These are phyloP conservation scores for Temnothorax nylanderi DNA, from an alignment of 1,140 invertebrate genomes.

Conservation along the genomic window DNA sequence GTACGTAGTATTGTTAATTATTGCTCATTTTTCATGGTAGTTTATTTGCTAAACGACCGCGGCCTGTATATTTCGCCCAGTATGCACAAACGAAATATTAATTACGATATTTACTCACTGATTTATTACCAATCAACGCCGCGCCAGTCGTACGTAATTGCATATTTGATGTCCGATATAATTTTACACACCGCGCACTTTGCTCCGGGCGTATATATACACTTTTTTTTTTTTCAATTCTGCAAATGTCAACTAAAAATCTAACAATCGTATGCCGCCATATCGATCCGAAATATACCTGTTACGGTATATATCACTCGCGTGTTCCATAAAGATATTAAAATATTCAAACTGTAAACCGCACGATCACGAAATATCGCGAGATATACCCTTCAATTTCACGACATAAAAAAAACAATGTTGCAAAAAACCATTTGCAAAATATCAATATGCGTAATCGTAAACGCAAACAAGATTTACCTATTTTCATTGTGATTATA, in stretches of 20 bases:
- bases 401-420: neutral
- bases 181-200: conserved; percentile 31
- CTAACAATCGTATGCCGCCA: neutral
- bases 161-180: conserved; percentile 56
- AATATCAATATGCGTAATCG: neutral
- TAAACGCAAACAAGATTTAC: conserved; percentile 4
- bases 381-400: neutral
- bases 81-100: conserved; percentile 53
- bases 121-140: conserved; percentile 51
- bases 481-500: conserved; percentile 8
- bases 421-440: neutral
- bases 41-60: conserved; percentile 62
- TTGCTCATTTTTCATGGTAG: conserved; percentile 30
- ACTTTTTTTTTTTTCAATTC: neutral
- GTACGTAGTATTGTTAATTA: conserved; percentile 60
- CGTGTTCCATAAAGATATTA: conserved; percentile 4
- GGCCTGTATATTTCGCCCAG: conserved; percentile 36
- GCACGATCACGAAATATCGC: neutral
- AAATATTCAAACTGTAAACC: conserved; percentile 38
- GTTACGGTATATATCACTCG: neutral
- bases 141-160: conserved; percentile 43
- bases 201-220: neutral
- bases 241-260: conserved; percentile 14
- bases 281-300: neutral
- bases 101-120: conserved; percentile 66